Base-by-base conservation (phyloP, 2,888 invertebrate species). In the Sinelater perroti region DNA sequence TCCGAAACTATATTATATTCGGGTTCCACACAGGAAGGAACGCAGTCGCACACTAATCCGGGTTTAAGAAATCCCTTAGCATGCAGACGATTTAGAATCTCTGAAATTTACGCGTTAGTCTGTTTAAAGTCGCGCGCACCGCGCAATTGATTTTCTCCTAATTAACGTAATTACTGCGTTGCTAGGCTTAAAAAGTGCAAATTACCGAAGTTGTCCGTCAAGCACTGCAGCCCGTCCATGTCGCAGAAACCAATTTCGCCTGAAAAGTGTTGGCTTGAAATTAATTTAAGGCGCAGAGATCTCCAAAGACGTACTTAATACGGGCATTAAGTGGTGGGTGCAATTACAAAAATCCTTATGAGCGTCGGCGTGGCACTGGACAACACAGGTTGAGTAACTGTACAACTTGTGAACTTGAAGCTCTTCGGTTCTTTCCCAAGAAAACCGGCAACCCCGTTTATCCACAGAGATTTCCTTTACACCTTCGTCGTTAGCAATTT, bases 281-380 rank as follows among this genome's bases (percentile, higher is more conserved):
- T 35, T n/a, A n/a, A n/a, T 3, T 16, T 35, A 35, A 2, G 51
- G n/a, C n/a, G n/a, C n/a, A n/a, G n/a, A n/a, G n/a, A n/a, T n/a
- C n/a, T n/a, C n/a, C n/a, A n/a, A n/a, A n/a, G 26, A 53, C 74
- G 73, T 75, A 85, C 86, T 80, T 49, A 83, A 76, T 58, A 75
- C 75, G 1, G 86, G 83, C 80, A 85, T 82, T 45, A 83, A 80
- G 69, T 86, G 85, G 70, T 86, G 85, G 0, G 85, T 84, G 67
- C 87, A 87, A 65, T 86, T 85, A 66, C 87, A 87, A 5, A 78
- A 67, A 3, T 75, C 71, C 1, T 79, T 67, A 62, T 86, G 85
- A 1, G 80, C 79, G 45, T 80, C 71, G 0, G 82, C 82, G 54
- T 84, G 81, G 65, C 85, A 86, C 70, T 85, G 83, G 58, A 85